phyloP scores from a whole-genome alignment of 1,140 invertebrate genomes.

The Meloidogyne exigua region DNA sequence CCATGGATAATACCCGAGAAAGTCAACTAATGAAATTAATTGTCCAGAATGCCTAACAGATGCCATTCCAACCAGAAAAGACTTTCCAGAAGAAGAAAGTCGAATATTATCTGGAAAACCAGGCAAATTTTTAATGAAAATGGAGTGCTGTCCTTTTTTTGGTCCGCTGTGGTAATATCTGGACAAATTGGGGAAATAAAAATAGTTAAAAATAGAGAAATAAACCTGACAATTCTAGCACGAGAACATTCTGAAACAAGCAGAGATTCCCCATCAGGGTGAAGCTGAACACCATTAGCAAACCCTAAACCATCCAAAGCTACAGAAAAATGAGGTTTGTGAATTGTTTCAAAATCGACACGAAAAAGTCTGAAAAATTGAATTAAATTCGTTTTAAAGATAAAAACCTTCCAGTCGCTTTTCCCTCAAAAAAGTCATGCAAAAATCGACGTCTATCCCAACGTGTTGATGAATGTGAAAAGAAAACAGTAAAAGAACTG shows the following conservation, averaged over 20 bases:
- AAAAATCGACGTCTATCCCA: constrained; percentile 64
- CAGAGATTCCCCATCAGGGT: constrained; percentile 58
- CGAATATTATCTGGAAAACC: constrained; percentile 66
- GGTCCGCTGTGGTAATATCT: constrained; percentile 59
- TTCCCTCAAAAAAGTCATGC: constrained; percentile 62
- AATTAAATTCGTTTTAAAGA: constrained; percentile 32
- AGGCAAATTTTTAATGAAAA: constrained; percentile 64
- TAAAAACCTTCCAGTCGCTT: constrained; percentile 63
- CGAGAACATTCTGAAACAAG: constrained; percentile 64
- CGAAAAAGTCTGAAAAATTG: constrained; percentile 62
- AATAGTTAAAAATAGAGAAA: neutral
- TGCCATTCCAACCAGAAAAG: constrained; percentile 54
- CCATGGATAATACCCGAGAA: constrained; percentile 53
- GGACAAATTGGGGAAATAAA: constrained; percentile 32
- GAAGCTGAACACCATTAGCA: constrained; percentile 65
- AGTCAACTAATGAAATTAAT: constrained; percentile 59
- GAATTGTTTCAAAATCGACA: constrained; percentile 51
- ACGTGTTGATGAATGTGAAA: constrained; percentile 54
- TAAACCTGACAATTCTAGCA: constrained; percentile 48
- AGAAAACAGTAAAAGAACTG: constrained; percentile 45
- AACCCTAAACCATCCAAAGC: constrained; percentile 60
- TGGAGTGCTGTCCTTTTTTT: constrained; percentile 54
- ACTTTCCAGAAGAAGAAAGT: constrained; percentile 58
- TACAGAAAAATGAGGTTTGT: constrained; percentile 32
- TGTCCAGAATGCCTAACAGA: constrained; percentile 48